Percentiles rank a stretch among this genome's conserved stretches.
These are phyloP conservation scores for Pelagia noctiluca DNA, from an alignment of 30 jellyfish, hydroid and myxozoan genomes.

Conservation along the genomic window DNA sequence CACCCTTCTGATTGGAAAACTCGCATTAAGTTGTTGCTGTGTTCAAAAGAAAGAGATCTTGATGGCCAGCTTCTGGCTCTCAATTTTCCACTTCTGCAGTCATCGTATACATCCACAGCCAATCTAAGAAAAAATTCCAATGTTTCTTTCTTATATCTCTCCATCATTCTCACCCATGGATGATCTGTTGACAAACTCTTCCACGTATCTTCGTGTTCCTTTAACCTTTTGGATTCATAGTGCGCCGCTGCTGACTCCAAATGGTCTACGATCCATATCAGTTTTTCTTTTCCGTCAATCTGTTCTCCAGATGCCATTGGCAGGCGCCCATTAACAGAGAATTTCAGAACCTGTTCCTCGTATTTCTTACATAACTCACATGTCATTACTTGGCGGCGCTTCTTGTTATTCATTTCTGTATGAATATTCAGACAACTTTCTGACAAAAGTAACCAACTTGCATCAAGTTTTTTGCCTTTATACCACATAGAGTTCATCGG, in stretches of 20 bases:
- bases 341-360: conserved; percentile 36
- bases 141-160: conserved; percentile 8
- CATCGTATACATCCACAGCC: conserved; percentile 45
- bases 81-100: conserved; percentile 41
- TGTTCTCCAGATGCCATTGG: conserved; percentile 71
- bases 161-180: conserved; percentile 36
- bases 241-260: too few relatives aligned
- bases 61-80: conserved; percentile 69
- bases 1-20: conserved; percentile 29
- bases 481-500: conserved; percentile 26
- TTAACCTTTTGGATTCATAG: too few relatives aligned
- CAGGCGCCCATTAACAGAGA: conserved; percentile 36
- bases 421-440: conserved; percentile 60
- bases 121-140: conserved; percentile 14
- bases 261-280: conserved; percentile 59
- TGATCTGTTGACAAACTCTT: conserved; percentile 38
- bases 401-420: conserved; percentile 67
- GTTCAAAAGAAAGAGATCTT: conserved; percentile 61
- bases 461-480: conserved; percentile 22
- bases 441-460: conserved; percentile 61
- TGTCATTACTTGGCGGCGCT: conserved; percentile 69
- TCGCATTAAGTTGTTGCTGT: conserved; percentile 47
- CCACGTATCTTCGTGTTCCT: conserved; percentile 41
- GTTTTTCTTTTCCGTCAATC: conserved; percentile 32
- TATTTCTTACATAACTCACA: conserved; percentile 53